Evolutionary conservation across 2,888 invertebrate species (phyloP).

Genomic region (Rugalucina vietnamica): DNA sequence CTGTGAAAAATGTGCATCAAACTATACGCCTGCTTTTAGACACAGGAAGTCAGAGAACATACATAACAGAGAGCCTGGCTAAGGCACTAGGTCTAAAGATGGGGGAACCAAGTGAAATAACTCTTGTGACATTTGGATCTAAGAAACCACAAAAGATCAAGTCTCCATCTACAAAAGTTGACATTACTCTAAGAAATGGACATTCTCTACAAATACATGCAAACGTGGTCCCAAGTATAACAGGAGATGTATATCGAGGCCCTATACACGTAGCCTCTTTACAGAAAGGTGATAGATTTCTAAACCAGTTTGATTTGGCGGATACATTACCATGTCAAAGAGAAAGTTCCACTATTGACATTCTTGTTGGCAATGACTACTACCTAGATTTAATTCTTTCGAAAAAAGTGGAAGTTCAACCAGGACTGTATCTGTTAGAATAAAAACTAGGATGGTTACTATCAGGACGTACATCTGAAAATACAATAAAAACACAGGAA

Average conservation of each 20-base stretch:
- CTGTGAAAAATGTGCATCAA: background rate
- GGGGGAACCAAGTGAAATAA: background rate
- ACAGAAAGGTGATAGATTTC: background rate
- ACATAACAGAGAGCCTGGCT: slow-evolving; percentile 12
- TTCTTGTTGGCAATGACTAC: slow-evolving; percentile 27
- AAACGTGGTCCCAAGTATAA: slow-evolving; percentile 48
- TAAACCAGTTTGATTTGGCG: background rate
- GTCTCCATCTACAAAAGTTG: slow-evolving; percentile 24
- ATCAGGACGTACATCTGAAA: slow-evolving; percentile 11
- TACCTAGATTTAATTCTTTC: slow-evolving; percentile 12
- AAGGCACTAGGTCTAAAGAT: slow-evolving; percentile 9
- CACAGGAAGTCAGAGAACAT: slow-evolving; percentile 25
- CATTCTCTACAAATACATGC: slow-evolving; percentile 27
- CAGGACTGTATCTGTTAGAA: slow-evolving; percentile 13
- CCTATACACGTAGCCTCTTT: background rate
- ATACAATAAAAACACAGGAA: background rate
- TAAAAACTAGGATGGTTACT: slow-evolving; percentile 21
- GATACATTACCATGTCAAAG: background rate
- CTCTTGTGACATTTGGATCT: slow-evolving; percentile 24
- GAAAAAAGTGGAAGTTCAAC: slow-evolving; percentile 6
- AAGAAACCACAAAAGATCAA: slow-evolving; percentile 28
- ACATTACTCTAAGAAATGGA: slow-evolving; percentile 38
- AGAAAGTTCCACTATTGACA: background rate
- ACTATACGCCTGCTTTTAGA: slow-evolving; percentile 16
- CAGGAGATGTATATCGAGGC: slow-evolving; percentile 24